Evolutionary conservation across 2,113 vertebrate genomes (phyloP).

Genomic region (Crotalus horridus): DNA sequence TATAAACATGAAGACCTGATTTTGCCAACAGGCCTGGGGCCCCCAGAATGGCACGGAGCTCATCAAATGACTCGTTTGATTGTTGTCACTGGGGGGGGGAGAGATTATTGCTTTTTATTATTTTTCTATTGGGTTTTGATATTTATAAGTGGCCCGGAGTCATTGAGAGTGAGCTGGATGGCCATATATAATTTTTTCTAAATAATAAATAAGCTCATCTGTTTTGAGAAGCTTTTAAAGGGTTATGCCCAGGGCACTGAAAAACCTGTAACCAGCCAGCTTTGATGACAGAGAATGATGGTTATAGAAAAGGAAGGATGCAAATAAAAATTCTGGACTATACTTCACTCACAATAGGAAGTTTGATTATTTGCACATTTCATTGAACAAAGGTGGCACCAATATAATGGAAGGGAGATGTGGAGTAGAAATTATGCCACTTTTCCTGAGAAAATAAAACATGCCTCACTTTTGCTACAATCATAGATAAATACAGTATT

Average conservation of each 20-base stretch:
- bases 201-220: neutral
- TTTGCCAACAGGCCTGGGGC: neutral
- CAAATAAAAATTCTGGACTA: neutral
- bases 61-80: neutral
- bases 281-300: neutral
- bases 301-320: neutral
- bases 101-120: neutral
- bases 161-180: neutral
- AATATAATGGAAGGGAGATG: neutral
- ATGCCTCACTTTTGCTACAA: neutral
- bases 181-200: neutral
- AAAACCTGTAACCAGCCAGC: neutral
- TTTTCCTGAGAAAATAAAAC: constrained; percentile 12
- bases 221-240: neutral
- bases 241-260: neutral
- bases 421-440: neutral
- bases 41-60: neutral
- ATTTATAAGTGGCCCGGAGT: neutral
- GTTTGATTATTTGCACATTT: neutral
- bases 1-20: neutral
- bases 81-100: neutral
- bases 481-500: neutral
- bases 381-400: neutral
- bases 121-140: neutral
- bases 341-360: neutral